phyloP scores from a whole-genome alignment of 2,888 invertebrate genomes.

The Euspilapteryx auroguttella region DNA sequence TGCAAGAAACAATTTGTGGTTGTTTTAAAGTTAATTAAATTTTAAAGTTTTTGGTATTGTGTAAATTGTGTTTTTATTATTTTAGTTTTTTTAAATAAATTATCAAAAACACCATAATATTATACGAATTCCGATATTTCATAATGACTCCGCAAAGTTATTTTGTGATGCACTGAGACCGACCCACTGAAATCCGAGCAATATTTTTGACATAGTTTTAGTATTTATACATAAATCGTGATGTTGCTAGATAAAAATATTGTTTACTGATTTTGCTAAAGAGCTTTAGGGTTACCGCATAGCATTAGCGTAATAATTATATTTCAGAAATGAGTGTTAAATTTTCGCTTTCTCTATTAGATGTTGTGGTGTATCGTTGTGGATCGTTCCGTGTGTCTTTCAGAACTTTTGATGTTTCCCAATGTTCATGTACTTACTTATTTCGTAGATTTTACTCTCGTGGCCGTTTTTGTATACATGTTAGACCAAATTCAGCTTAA shows the following conservation, averaged over 20 bases:
- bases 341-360: slow-evolving; percentile 45
- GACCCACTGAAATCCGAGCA: slow-evolving; percentile 48
- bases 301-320: not conserved
- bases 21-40: too few relatives aligned
- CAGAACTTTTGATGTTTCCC: slow-evolving; percentile 16
- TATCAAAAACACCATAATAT: too few relatives aligned
- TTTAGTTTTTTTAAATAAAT: too few relatives aligned
- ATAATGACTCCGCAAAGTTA: too few relatives aligned
- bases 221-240: slow-evolving; percentile 43
- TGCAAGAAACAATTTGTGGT: too few relatives aligned
- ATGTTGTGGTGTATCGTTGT: slow-evolving; percentile 24
- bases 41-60: too few relatives aligned
- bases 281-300: not conserved
- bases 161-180: too few relatives aligned
- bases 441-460: not conserved
- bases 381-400: slow-evolving; percentile 27
- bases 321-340: slow-evolving; percentile 30
- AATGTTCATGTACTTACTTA: slow-evolving; percentile 11
- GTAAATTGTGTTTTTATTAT: too few relatives aligned
- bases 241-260: slow-evolving; percentile 12
- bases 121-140: too few relatives aligned
- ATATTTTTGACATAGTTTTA: slow-evolving; percentile 45
- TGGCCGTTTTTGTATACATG: not conserved
- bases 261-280: not conserved
- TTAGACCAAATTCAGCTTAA: too few relatives aligned